Conservation (phyloP, 2,888 invertebrate genomes). For the Neria commutata region DNA sequence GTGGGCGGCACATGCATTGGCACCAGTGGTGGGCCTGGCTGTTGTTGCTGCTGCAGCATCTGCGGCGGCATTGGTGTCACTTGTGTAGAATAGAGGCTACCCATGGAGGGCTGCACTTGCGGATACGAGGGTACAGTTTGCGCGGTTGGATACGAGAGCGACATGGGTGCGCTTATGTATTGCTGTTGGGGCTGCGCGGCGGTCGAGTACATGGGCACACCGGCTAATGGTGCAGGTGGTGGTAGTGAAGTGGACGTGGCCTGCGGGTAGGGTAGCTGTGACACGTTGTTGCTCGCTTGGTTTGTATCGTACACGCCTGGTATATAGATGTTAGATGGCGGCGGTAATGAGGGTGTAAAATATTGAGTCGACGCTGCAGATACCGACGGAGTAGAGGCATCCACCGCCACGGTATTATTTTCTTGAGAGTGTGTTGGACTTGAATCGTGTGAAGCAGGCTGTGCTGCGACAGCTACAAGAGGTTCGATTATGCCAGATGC, state of each 20-base stretch:
- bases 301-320: slow-evolving; percentile 48
- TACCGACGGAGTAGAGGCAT: neutral
- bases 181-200: slow-evolving; percentile 44
- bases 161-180: slow-evolving; percentile 52
- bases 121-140: slow-evolving; percentile 60
- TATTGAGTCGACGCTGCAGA: neutral
- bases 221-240: slow-evolving; percentile 21
- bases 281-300: slow-evolving; percentile 41
- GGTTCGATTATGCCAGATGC: slow-evolving; percentile 33
- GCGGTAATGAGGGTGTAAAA: slow-evolving; percentile 19
- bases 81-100: slow-evolving; percentile 50
- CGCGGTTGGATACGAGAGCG: slow-evolving; percentile 49
- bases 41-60: slow-evolving; percentile 38
- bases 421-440: slow-evolving; percentile 7
- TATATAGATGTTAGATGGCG: slow-evolving; percentile 41
- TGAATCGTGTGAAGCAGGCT: neutral
- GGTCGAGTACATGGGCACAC: slow-evolving; percentile 52
- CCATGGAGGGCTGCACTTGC: slow-evolving; percentile 57
- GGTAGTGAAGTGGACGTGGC: slow-evolving; percentile 37
- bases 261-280: slow-evolving; percentile 49
- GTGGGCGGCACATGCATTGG: slow-evolving; percentile 5
- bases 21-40: slow-evolving; percentile 23
- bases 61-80: slow-evolving; percentile 49
- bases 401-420: neutral
- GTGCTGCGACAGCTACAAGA: slow-evolving; percentile 23